phyloP scores from a whole-genome alignment of 2,113 vertebrate species.

The Lipophrys pholis region DNA sequence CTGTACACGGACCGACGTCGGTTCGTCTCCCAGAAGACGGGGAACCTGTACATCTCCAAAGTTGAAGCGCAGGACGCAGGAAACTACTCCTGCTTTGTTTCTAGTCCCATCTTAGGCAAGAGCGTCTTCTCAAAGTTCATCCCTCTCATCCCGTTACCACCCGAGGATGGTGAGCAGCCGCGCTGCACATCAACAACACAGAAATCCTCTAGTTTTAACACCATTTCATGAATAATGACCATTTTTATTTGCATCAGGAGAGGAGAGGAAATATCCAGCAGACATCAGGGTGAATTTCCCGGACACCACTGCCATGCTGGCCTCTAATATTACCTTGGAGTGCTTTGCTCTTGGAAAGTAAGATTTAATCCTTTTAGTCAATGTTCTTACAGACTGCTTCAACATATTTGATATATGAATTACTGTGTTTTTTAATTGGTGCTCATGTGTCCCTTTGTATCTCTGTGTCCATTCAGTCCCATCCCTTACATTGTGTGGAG shows the following conservation, averaged over 20 bases:
- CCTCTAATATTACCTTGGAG: slow-evolving; percentile 94
- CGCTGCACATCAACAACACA: neutral
- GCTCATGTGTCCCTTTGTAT: neutral
- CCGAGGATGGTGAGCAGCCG: slow-evolving; percentile 58
- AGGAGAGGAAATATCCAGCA: slow-evolving; percentile 91
- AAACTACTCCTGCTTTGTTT: slow-evolving; percentile 98
- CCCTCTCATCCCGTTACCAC: slow-evolving; percentile 88
- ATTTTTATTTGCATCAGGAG: slow-evolving; percentile 73
- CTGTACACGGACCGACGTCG: slow-evolving; percentile 90
- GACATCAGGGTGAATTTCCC: slow-evolving; percentile 93
- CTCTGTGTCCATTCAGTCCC: slow-evolving; percentile 80
- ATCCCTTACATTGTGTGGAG: slow-evolving; percentile 95
- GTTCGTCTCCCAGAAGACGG: slow-evolving; percentile 95
- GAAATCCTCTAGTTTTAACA: neutral
- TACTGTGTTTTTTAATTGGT: no score
- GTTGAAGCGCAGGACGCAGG: slow-evolving; percentile 93
- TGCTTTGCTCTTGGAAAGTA: slow-evolving; percentile 99
- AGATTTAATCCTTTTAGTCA: slow-evolving; percentile 59
- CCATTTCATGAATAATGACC: neutral
- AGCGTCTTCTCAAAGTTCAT: slow-evolving; percentile 97
- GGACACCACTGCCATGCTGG: slow-evolving; percentile 90
- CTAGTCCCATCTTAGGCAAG: slow-evolving; percentile 92
- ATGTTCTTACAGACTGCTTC: neutral
- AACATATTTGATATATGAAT: no score
- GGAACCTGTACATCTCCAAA: slow-evolving; percentile 97